These are phyloP conservation scores for Lycaena phlaeas DNA, from an alignment of 2,888 invertebrate species.

Conservation along the genomic window DNA sequence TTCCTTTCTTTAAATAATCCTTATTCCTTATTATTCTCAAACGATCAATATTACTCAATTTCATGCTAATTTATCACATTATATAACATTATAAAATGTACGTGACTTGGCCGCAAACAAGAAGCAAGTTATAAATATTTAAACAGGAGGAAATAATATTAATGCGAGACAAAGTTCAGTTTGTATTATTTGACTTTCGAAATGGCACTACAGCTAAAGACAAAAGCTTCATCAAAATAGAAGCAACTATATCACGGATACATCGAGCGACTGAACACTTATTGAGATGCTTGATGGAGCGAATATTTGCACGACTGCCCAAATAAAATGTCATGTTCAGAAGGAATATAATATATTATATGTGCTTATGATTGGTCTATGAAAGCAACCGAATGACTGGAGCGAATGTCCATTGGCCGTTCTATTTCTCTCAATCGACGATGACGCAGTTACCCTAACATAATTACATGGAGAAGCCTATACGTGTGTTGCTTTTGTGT, in stretches of 20 bases:
- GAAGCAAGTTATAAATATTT: background rate
- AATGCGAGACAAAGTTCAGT: background rate
- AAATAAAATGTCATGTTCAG: no score
- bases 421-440: background rate
- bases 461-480: conserved; percentile 1
- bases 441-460: conserved; percentile 1
- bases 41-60: no score
- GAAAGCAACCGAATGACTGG: no score
- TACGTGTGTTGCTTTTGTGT: conserved; percentile 1
- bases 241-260: background rate
- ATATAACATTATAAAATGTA: background rate
- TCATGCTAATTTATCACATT: no score
- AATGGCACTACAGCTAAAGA: background rate
- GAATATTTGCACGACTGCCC: background rate
- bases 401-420: background rate
- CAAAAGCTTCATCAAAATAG: background rate
- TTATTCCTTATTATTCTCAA: no score
- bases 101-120: background rate
- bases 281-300: background rate
- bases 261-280: background rate
- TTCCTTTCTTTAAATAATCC: no score
- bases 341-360: no score
- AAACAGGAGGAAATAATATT: background rate
- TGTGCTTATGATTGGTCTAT: no score
- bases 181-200: conserved; percentile 1